Base-by-base conservation (phyloP, 2,797 vertebrate species). In the Falco biarmicus region DNA sequence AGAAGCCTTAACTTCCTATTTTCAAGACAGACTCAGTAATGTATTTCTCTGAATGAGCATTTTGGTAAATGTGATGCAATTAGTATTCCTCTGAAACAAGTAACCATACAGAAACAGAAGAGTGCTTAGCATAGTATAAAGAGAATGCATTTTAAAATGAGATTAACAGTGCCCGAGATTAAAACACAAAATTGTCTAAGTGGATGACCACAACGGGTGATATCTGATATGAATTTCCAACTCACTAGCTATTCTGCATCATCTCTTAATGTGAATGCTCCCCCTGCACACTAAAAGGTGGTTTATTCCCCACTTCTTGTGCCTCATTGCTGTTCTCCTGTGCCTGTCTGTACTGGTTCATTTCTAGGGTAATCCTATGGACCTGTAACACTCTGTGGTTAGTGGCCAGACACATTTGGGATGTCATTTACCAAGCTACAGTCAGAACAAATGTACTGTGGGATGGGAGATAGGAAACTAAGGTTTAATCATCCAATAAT, bases 1-100 rank as follows among this genome's bases (percentile, higher is more conserved):
- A 93, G 91, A 90, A 93, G 68, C 15, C 77, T 74, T 94, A 98
- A 96, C 93, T 87, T 92, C 64, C 90, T 89, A 21, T 94, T 95
- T 96, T 95, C 75, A 93, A 89, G 91, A 89, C 95, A 74, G 29
- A 59, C 60, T 86, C 56, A 63, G 51, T 82, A 54, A 78, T 66
- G 15, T 29, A 25, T 75, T 91, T 84, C 74, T 73, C 69, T 84
- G 54, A 91, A 76, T 48, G 54, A 92, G 28, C 47, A 63, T 93
- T 93, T 84, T 81, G 32, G 39, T 56, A 93, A 88, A 86, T 50
- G 51, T 15, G 31, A 61, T 76, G 43, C 28, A 88, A 73, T 81
- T 84, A 70, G n/a, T 53, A 79, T 73, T 95, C 59, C 64, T 53
- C 51, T 63, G 86, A 95, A 94, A 84, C 34, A 84, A 93, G 17